These are phyloP conservation scores for Strix uralensis DNA, from an alignment of 2,113 vertebrate genomes.

Conservation along the genomic window DNA sequence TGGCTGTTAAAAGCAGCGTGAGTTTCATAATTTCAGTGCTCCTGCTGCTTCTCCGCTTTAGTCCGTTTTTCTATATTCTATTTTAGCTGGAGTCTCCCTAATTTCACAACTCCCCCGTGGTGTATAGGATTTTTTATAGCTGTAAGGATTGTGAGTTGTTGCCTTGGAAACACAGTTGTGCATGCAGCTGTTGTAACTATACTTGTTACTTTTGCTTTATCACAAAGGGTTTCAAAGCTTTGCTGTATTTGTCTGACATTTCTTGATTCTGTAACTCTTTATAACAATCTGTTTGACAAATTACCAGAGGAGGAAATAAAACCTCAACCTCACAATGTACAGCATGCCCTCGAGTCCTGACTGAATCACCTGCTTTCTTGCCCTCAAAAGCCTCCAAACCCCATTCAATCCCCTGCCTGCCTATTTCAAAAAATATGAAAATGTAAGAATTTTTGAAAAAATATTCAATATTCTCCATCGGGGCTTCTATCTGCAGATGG, in stretches of 20 bases:
- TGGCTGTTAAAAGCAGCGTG: background rate
- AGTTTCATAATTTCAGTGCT: background rate
- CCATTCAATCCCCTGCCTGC: background rate
- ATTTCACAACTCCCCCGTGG: slow-evolving; percentile 40
- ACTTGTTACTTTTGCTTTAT: slow-evolving; percentile 54
- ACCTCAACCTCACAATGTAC: background rate
- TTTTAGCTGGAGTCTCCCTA: slow-evolving; percentile 45
- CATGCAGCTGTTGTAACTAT: slow-evolving; percentile 53
- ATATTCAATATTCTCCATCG: rapidly evolving
- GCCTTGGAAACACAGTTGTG: slow-evolving; percentile 68
- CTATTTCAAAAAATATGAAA: background rate
- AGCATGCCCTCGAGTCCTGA: background rate
- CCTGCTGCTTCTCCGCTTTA: slow-evolving; percentile 17
- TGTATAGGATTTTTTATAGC: slow-evolving; percentile 20
- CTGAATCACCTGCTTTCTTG: background rate
- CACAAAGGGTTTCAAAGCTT: slow-evolving; percentile 43
- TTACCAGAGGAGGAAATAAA: slow-evolving; percentile 30
- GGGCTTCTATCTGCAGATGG: background rate
- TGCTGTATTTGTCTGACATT: slow-evolving; percentile 27
- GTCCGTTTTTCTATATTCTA: slow-evolving; percentile 2
- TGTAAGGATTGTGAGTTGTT: slow-evolving; percentile 45
- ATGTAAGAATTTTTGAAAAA: background rate
- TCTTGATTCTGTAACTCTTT: slow-evolving; percentile 34
- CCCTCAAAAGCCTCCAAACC: background rate
- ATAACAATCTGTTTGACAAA: slow-evolving; percentile 29